Conservation (phyloP, 2,888 invertebrate species). For the Hirtodrosophila duncani region DNA sequence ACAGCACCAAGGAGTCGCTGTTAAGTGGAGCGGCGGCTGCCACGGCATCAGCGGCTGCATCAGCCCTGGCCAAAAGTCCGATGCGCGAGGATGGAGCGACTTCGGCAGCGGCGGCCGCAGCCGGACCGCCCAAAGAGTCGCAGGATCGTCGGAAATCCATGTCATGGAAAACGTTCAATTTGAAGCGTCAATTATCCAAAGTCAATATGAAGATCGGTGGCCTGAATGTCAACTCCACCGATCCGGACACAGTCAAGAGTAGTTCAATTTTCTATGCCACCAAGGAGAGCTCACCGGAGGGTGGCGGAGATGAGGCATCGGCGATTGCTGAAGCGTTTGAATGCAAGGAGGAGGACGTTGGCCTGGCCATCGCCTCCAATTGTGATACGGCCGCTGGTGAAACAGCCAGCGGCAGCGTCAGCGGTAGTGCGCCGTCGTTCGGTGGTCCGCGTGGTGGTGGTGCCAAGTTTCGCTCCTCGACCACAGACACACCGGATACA, state of each 20-base stretch:
- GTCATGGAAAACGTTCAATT: slow-evolving; percentile 87
- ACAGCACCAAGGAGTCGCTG: slow-evolving; percentile 73
- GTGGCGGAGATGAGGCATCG: slow-evolving; percentile 22
- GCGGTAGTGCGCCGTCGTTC: too few species aligned
- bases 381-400: slow-evolving; percentile 38
- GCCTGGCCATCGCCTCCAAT: slow-evolving; percentile 39
- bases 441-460: slow-evolving; percentile 17
- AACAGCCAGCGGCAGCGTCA: not conserved
- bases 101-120: slow-evolving; percentile 12
- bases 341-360: slow-evolving; percentile 52
- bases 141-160: slow-evolving; percentile 82
- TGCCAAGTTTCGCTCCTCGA: slow-evolving; percentile 23
- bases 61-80: slow-evolving; percentile 61
- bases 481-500: slow-evolving; percentile 25
- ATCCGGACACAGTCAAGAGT: slow-evolving; percentile 78
- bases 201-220: slow-evolving; percentile 81
- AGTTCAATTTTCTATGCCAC: slow-evolving; percentile 74
- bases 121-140: slow-evolving; percentile 79
- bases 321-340: slow-evolving; percentile 44
- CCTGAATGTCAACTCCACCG: slow-evolving; percentile 68
- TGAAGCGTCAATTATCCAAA: slow-evolving; percentile 89
- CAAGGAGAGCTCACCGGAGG: slow-evolving; percentile 68
- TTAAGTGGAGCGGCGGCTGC: slow-evolving; percentile 54
- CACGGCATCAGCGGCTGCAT: slow-evolving; percentile 21
- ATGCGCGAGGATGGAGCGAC: slow-evolving; percentile 54